Conservation (phyloP, 2,113 vertebrate species). For the Procavia capensis region DNA sequence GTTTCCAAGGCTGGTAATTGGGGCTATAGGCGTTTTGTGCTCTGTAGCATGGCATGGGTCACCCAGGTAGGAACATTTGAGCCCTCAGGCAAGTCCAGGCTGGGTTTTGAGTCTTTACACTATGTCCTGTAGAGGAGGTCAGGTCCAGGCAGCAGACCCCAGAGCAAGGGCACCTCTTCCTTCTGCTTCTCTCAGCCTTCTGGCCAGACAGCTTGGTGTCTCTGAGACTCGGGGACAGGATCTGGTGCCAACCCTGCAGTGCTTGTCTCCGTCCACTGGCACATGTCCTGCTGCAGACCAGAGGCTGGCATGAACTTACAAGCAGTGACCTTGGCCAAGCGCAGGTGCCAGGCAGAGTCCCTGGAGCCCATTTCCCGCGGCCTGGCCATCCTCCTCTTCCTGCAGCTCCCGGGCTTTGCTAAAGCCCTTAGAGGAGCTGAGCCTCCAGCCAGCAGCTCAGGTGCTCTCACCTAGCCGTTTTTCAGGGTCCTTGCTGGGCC, state of each 20-base stretch:
- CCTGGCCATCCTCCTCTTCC: background rate
- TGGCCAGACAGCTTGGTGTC: background rate
- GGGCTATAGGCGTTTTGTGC: background rate
- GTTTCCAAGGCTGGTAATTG: fast-evolving
- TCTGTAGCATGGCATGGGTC: background rate
- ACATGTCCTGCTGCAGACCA: background rate
- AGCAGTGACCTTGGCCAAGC: fast-evolving
- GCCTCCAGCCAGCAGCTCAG: background rate
- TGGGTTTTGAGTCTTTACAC: background rate
- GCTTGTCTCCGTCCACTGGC: background rate
- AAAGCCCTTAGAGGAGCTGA: background rate
- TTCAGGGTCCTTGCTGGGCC: background rate
- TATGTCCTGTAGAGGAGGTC: background rate
- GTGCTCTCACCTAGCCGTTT: background rate
- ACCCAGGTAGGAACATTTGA: fast-evolving
- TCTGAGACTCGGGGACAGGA: background rate
- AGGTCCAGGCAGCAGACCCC: background rate
- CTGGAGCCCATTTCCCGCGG: background rate
- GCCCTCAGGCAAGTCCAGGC: background rate
- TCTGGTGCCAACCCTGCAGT: background rate
- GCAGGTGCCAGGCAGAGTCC: background rate
- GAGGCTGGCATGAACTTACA: background rate
- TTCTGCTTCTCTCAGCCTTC: background rate
- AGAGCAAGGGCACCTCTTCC: background rate
- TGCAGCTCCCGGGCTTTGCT: background rate